Percentiles rank a stretch among this genome's conserved stretches.
These are phyloP conservation scores for Ramphastos sulfuratus DNA, from an alignment of 2,113 vertebrate species.

Conservation along the genomic window DNA sequence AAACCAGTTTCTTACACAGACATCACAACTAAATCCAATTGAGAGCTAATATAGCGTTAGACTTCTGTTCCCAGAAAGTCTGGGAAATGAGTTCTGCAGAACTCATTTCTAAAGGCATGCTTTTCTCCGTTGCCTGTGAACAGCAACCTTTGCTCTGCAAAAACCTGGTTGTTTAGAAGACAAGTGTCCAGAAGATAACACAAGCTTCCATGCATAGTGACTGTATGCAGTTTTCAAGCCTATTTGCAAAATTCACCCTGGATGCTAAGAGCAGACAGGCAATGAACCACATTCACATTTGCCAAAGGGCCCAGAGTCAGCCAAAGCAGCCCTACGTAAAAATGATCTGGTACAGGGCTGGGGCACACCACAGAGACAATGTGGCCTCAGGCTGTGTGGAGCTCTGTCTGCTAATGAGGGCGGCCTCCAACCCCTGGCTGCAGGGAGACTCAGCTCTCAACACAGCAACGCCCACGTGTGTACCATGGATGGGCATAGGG, in stretches of 20 bases:
- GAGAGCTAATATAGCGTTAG: neutral
- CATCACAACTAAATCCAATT: neutral
- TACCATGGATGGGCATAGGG: accelerated
- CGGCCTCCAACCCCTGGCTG: neutral
- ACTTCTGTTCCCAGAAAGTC: neutral
- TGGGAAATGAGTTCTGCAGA: no score
- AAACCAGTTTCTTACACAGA: neutral
- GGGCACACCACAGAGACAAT: accelerated
- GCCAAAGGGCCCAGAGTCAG: neutral
- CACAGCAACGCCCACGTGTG: accelerated
- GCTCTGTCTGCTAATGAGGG: neutral
- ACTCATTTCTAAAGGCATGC: neutral
- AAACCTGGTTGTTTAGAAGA: neutral
- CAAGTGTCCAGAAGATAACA: neutral
- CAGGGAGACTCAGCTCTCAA: neutral
- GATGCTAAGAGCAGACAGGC: neutral
- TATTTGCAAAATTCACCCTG: neutral
- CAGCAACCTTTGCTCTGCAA: neutral
- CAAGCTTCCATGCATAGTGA: neutral
- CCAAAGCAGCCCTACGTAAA: neutral
- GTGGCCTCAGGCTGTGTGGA: accelerated
- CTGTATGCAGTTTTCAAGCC: neutral
- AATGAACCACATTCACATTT: neutral
- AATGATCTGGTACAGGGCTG: neutral
- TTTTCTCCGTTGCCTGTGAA: neutral